A percentile compares a stretch with the other conserved stretches of the same genome.
These are phyloP conservation scores for Chorisops tibialis DNA, from an alignment of 2,888 invertebrate species.

Conservation along the genomic window DNA sequence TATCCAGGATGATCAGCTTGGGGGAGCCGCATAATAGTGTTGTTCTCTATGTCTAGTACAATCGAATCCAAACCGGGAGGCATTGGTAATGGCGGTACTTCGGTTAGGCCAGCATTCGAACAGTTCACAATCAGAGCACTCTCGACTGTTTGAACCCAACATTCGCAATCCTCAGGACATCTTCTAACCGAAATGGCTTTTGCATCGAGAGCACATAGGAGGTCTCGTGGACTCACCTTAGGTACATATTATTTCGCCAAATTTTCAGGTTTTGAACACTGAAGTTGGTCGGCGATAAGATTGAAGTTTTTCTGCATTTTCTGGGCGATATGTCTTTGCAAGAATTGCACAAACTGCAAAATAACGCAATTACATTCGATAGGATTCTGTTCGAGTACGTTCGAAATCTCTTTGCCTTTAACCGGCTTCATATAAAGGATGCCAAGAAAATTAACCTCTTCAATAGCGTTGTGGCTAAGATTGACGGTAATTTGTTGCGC, in stretches of 20 bases:
- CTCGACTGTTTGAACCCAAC: slow-evolving; percentile 54
- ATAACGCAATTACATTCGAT: slow-evolving; percentile 61
- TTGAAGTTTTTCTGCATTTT: slow-evolving; percentile 47
- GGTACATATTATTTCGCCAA: slow-evolving; percentile 41
- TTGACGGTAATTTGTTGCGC: slow-evolving; percentile 52
- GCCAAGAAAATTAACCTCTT: slow-evolving; percentile 47
- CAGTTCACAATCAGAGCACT: slow-evolving; percentile 57
- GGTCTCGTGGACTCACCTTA: slow-evolving; percentile 49
- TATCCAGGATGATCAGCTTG: slow-evolving; percentile 48
- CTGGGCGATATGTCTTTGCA: slow-evolving; percentile 51
- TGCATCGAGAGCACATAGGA: slow-evolving; percentile 54
- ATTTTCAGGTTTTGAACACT: slow-evolving; percentile 51
- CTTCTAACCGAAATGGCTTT: slow-evolving; percentile 36
- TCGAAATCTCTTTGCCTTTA: slow-evolving; percentile 36
- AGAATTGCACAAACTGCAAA: slow-evolving; percentile 56
- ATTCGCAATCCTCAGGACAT: slow-evolving; percentile 57
- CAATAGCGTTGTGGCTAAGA: slow-evolving; percentile 58
- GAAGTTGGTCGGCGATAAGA: slow-evolving; percentile 50
- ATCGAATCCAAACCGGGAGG: slow-evolving; percentile 44
- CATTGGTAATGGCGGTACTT: slow-evolving; percentile 51
- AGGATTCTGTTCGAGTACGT: slow-evolving; percentile 59
- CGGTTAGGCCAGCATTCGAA: slow-evolving; percentile 51
- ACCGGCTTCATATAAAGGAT: slow-evolving; percentile 41
- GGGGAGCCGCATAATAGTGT: slow-evolving; percentile 49
- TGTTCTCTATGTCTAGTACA: slow-evolving; percentile 53